Conservation (phyloP, 2,888 invertebrate species). For the Gonocerus acuteangulatus region DNA sequence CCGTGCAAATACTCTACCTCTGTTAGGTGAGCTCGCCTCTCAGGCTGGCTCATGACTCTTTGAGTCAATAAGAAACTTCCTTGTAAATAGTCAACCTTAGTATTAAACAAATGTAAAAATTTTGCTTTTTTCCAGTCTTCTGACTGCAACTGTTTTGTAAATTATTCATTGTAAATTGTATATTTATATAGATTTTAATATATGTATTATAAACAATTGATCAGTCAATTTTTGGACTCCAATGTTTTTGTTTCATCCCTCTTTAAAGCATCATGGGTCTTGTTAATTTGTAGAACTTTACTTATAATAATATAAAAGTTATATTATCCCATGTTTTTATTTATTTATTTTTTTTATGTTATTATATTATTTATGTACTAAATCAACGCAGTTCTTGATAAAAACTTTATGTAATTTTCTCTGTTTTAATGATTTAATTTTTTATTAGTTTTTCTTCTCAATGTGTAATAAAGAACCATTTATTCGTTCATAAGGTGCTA, state of each 20-base stretch:
- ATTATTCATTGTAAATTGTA: constrained; percentile 23
- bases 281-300: no score
- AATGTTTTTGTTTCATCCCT: neutral
- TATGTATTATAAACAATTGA: constrained; percentile 22
- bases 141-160: constrained; percentile 18
- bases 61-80: constrained; percentile 12
- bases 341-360: no score
- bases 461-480: no score
- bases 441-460: no score
- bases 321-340: no score
- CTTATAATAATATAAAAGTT: no score
- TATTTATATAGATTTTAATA: constrained; percentile 24
- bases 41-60: neutral
- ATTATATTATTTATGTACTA: no score
- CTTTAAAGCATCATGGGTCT: no score
- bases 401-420: no score
- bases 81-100: constrained; percentile 18
- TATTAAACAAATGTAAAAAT: neutral
- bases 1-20: neutral
- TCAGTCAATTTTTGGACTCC: neutral
- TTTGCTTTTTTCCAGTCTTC: neutral
- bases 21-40: neutral
- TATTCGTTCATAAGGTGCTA: no score
- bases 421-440: no score
- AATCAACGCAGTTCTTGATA: no score